Conservation (phyloP, 2,113 vertebrate species). For the Holacanthus passer region DNA sequence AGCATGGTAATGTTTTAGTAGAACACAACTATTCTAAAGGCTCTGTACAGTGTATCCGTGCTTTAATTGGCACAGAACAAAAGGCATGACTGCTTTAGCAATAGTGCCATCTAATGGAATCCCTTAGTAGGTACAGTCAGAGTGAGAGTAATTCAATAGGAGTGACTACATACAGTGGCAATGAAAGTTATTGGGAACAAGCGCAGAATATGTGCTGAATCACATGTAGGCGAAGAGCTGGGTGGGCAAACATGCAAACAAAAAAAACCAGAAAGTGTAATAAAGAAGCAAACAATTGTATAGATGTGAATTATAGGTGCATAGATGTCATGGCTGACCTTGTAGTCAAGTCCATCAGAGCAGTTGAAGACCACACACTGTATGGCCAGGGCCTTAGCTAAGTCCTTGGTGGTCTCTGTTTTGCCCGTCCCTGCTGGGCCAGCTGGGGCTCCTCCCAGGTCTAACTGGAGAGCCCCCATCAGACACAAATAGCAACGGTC, state of each 20-base stretch:
- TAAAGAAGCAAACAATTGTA: background rate
- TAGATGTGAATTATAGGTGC: background rate
- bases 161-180: background rate
- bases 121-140: background rate
- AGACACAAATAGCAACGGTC: slow-evolving; percentile 91
- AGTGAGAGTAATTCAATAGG: background rate
- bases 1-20: background rate
- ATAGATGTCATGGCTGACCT: slow-evolving; percentile 77
- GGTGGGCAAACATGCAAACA: background rate
- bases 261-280: background rate
- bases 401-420: slow-evolving; percentile 92
- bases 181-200: background rate
- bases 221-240: background rate
- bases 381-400: slow-evolving; percentile 91
- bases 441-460: slow-evolving; percentile 91
- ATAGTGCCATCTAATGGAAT: slow-evolving; percentile 72
- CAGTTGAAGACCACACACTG: slow-evolving; percentile 95
- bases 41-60: background rate
- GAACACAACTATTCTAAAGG: background rate
- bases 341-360: slow-evolving; percentile 92
- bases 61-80: background rate
- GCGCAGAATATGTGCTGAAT: background rate
- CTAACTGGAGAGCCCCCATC: slow-evolving; percentile 92
- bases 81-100: slow-evolving; percentile 38
- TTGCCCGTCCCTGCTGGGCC: slow-evolving; percentile 92